Percentiles rank a stretch among this genome's conserved stretches.
phyloP scores from a whole-genome alignment of 2,113 vertebrate genomes.

The Petrocephalus zakoni region DNA sequence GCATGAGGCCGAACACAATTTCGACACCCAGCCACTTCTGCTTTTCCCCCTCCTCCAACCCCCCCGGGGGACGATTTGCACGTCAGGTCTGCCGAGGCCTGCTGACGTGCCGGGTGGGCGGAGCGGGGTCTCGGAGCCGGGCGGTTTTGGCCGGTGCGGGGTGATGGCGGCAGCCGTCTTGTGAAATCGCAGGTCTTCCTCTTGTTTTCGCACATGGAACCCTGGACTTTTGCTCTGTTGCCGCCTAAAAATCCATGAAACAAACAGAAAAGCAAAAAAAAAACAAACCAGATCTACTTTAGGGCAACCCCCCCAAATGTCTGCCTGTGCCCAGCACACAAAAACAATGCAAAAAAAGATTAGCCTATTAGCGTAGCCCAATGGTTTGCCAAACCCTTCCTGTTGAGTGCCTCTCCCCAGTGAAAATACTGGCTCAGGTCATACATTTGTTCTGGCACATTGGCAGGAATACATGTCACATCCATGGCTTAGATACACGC shows the following conservation, averaged over 20 bases:
- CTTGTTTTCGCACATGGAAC: slow-evolving; percentile 30
- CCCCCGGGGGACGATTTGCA: not conserved
- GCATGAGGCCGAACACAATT: slow-evolving; percentile 35
- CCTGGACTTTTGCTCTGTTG: not conserved
- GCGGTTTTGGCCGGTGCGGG: not conserved
- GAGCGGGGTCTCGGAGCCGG: not conserved
- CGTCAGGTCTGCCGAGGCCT: not conserved
- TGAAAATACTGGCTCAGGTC: not conserved
- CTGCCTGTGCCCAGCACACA: not conserved
- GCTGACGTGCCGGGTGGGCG: not conserved
- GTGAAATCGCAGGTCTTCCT: slow-evolving; percentile 38
- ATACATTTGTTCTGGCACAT: not conserved
- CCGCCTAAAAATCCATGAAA: not conserved
- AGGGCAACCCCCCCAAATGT: not conserved
- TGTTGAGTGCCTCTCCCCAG: not conserved
- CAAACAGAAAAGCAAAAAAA: too few relatives aligned
- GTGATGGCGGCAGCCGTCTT: slow-evolving; percentile 4
- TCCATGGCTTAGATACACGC: not conserved
- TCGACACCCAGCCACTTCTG: slow-evolving; percentile 42
- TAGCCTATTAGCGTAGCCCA: not conserved
- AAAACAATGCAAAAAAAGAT: not conserved
- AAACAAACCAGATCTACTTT: too few relatives aligned
- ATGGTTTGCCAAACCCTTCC: not conserved
- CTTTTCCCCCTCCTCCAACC: slow-evolving; percentile 11
- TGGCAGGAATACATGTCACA: too few relatives aligned